phyloP scores from a whole-genome alignment of 2,113 vertebrate genomes.

The Sturnira hondurensis region DNA sequence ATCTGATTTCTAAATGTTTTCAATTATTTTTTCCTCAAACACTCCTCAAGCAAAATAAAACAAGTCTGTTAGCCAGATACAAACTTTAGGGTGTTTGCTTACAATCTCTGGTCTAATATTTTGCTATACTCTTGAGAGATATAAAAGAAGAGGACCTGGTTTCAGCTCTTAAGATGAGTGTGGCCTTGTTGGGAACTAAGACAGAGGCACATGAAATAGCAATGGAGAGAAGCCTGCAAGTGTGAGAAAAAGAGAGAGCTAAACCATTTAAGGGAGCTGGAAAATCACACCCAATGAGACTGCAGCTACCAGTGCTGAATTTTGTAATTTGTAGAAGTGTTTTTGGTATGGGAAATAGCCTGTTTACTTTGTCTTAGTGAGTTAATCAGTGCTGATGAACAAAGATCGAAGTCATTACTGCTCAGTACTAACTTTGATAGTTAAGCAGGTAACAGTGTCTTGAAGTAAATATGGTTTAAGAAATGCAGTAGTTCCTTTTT shows the following conservation, averaged over 20 bases:
- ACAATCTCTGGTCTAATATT: background rate
- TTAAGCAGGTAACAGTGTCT: constrained; percentile 13
- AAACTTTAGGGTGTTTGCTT: background rate
- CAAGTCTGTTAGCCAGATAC: constrained; percentile 42
- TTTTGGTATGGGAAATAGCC: constrained; percentile 35
- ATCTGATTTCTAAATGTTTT: constrained; percentile 44
- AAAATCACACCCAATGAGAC: background rate
- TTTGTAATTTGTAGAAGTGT: constrained; percentile 30
- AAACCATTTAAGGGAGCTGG: background rate
- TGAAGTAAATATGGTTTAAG: constrained; percentile 5
- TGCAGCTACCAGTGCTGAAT: background rate
- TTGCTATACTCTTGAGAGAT: background rate
- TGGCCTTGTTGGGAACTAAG: background rate
- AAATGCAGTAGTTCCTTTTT: background rate
- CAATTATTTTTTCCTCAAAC: background rate
- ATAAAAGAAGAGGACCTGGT: background rate
- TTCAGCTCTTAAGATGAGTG: background rate
- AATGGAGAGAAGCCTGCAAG: background rate
- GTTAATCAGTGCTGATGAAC: background rate
- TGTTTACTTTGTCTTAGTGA: constrained; percentile 35
- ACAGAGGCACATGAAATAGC: background rate
- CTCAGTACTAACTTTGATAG: background rate
- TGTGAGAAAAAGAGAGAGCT: background rate
- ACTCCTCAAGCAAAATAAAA: constrained; percentile 33
- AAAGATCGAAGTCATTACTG: background rate